Conservation (phyloP, 2,113 vertebrate species). For the Donacobius atricapilla region DNA sequence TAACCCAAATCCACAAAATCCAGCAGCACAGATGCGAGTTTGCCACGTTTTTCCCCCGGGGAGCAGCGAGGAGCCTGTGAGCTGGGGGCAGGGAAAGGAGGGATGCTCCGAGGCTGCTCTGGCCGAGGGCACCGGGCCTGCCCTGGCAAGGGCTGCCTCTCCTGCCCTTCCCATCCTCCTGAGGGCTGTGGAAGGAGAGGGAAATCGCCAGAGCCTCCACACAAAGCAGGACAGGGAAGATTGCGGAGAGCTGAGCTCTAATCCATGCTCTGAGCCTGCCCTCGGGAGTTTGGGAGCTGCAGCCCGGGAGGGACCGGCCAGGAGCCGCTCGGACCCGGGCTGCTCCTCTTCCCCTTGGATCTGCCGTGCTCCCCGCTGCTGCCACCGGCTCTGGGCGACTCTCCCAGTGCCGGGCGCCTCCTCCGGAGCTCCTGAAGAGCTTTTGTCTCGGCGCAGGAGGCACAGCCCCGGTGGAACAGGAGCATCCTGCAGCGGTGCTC, state of each 20-base stretch:
- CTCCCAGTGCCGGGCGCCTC: not conserved
- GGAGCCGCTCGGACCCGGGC: not conserved
- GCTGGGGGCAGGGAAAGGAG: not conserved
- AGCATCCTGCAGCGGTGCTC: not conserved
- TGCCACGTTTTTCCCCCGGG: accelerated
- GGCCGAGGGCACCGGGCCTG: not conserved
- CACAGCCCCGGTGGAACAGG: not conserved
- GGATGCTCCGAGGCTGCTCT: not conserved
- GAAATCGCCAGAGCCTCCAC: not conserved
- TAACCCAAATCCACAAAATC: not conserved
- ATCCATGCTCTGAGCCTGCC: not conserved
- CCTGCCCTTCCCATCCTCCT: not conserved
- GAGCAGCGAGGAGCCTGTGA: not conserved
- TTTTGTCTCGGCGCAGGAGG: not conserved
- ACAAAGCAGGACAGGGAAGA: not conserved
- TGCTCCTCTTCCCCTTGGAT: not conserved
- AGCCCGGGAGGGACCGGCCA: not conserved
- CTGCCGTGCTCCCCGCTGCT: conserved; percentile 1
- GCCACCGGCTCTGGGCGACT: conserved; percentile 1
- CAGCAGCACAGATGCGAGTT: not conserved
- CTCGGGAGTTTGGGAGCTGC: not conserved
- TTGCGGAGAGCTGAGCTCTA: not conserved
- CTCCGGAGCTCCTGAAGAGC: not conserved
- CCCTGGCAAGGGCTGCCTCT: accelerated
- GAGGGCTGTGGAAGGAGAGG: not conserved